A percentile compares a stretch with the other conserved stretches of the same genome.
These are phyloP conservation scores for Elymnias hypermnestra DNA, from an alignment of 1,140 invertebrate genomes.

Conservation along the genomic window DNA sequence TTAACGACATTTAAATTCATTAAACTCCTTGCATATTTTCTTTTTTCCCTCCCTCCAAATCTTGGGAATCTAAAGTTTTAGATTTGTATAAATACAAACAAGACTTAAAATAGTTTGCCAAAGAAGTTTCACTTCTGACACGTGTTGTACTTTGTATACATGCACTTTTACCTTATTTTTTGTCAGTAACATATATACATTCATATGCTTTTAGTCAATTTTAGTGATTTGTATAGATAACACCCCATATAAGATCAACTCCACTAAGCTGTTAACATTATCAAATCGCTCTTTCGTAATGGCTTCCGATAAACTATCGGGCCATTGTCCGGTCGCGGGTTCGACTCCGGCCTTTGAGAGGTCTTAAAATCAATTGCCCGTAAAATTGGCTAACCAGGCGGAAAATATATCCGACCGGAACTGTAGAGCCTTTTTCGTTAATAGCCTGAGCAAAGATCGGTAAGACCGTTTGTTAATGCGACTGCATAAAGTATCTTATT, in stretches of 20 bases:
- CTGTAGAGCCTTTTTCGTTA: constrained; percentile 44
- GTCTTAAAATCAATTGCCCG: constrained; percentile 67
- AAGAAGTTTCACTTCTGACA: no score
- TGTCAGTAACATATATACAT: no score
- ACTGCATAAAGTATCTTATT: constrained; percentile 12
- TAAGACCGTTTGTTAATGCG: constrained; percentile 4
- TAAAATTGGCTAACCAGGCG: constrained; percentile 64
- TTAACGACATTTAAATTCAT: no score
- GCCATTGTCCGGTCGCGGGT: constrained; percentile 48
- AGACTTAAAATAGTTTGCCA: no score
- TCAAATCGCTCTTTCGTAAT: constrained; percentile 59
- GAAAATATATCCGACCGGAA: constrained; percentile 65
- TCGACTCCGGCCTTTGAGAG: constrained; percentile 54
- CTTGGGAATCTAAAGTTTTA: no score
- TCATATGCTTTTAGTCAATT: no score
- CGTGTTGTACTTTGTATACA: no score
- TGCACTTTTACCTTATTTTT: no score
- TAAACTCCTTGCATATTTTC: no score
- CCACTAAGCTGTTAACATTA: constrained; percentile 55
- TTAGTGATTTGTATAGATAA: no score
- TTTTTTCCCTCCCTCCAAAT: no score
- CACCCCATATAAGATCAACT: constrained; percentile 27
- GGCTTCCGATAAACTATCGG: constrained; percentile 62
- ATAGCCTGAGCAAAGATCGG: constrained; percentile 33
- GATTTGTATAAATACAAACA: no score